Evolutionary conservation across 2,797 vertebrate genomes (phyloP).

Genomic region (Chelmon rostratus): DNA sequence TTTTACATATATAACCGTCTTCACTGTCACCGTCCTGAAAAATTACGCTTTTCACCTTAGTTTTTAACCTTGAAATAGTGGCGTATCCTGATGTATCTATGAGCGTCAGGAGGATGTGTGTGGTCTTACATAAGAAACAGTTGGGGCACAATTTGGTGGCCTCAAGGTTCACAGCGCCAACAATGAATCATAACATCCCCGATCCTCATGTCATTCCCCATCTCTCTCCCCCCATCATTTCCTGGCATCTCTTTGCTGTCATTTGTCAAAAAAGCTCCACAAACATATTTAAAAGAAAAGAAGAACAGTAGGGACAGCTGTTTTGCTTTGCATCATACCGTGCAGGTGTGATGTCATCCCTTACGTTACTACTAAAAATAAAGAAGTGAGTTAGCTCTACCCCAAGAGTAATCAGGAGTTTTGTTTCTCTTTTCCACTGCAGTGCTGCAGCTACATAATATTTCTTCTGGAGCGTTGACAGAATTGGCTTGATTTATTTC

Average conservation of each 20-base stretch:
- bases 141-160: too few relatives aligned
- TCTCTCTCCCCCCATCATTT: neutral
- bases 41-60: neutral
- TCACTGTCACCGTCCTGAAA: neutral
- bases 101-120: neutral
- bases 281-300: neutral
- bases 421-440: neutral
- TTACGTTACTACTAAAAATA: neutral
- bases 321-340: neutral
- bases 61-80: neutral
- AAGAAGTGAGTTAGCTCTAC: neutral
- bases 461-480: constrained; percentile 8
- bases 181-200: neutral
- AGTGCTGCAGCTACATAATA: constrained; percentile 17
- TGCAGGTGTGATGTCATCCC: neutral
- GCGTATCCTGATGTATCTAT: neutral
- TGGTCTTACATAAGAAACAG: neutral
- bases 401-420: constrained; percentile 3
- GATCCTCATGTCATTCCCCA: too few relatives aligned
- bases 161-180: neutral
- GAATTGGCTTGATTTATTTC: constrained; percentile 38
- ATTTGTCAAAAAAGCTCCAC: neutral
- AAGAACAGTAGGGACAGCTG: neutral
- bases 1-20: neutral
- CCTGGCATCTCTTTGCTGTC: neutral